A percentile compares a stretch with the other conserved stretches of the same genome.
Evolutionary conservation across 2,113 vertebrate genomes (phyloP).

Genomic region (Cyprinus carpio): DNA sequence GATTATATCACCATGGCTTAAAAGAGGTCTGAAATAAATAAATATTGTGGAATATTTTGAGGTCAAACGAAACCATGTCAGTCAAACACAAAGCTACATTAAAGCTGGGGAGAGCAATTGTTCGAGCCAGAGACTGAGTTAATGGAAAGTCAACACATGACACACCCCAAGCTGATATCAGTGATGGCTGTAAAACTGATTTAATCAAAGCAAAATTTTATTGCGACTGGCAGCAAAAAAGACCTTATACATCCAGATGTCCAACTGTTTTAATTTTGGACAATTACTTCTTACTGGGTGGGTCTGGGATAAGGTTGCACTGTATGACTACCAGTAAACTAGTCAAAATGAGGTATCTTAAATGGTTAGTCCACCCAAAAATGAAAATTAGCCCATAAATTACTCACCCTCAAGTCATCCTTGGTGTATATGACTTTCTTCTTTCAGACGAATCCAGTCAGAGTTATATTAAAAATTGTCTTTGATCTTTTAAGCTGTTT

Average conservation of each 20-base stretch:
- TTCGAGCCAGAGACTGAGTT: neutral
- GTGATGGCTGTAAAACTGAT: neutral
- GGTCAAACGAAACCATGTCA: neutral
- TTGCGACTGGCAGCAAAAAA: neutral
- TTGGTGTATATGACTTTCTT: too few relatives aligned
- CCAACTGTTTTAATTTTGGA: neutral
- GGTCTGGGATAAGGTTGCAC: neutral
- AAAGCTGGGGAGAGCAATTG: neutral
- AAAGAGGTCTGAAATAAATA: conserved; percentile 5
- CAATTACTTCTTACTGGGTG: conserved; percentile 8
- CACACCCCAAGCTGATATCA: neutral
- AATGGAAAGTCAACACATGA: conserved; percentile 7
- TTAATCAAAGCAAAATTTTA: conserved; percentile 11
- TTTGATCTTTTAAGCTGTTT: too few relatives aligned
- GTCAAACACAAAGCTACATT: neutral
- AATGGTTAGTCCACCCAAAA: too few relatives aligned
- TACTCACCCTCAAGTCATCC: too few relatives aligned
- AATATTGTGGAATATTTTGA: conserved; percentile 19
- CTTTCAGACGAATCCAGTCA: too few relatives aligned
- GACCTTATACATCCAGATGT: neutral
- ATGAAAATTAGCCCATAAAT: too few relatives aligned
- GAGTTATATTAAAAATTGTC: too few relatives aligned
- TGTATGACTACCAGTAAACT: neutral
- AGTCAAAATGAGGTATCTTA: neutral
- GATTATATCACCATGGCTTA: conserved; percentile 20